Evolutionary conservation across 1,140 invertebrate species (phyloP).

Genomic region (Schlechtendalia chinensis): DNA sequence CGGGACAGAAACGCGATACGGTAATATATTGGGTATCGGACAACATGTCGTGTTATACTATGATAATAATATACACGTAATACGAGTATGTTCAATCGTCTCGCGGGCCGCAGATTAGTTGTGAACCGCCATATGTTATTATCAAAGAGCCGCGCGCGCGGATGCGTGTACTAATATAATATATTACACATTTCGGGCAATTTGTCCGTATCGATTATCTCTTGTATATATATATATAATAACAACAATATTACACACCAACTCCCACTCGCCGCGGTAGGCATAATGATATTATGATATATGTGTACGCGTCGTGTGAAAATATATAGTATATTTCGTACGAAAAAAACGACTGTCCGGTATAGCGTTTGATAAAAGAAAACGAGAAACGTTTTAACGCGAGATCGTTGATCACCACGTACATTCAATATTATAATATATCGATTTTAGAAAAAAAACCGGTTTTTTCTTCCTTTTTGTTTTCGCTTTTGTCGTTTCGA

Average conservation of each 20-base stretch:
- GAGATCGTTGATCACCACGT: not conserved
- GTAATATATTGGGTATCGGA: not conserved
- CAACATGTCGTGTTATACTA: too few relatives aligned
- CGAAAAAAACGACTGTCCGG: not conserved
- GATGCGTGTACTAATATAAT: not conserved
- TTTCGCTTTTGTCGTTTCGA: conserved; percentile 26
- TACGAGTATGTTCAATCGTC: not conserved
- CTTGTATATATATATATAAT: not conserved
- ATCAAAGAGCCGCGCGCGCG: not conserved
- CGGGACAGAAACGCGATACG: too few relatives aligned
- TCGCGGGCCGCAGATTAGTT: not conserved
- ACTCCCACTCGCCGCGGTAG: not conserved
- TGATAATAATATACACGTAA: too few relatives aligned
- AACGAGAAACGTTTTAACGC: conserved; percentile 22
- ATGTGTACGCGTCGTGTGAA: not conserved
- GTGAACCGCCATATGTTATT: not conserved
- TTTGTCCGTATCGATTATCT: conserved; percentile 1
- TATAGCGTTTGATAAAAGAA: not conserved
- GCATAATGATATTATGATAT: not conserved
- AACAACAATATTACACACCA: too few relatives aligned
- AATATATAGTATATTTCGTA: not conserved
- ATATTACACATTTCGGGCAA: not conserved
- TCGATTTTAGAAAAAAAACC: conserved; percentile 8
- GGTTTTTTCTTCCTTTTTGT: not conserved
- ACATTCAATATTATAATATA: too few relatives aligned